Base-by-base conservation (phyloP, 2,888 invertebrate genomes). In the Galerucella pusilla region DNA sequence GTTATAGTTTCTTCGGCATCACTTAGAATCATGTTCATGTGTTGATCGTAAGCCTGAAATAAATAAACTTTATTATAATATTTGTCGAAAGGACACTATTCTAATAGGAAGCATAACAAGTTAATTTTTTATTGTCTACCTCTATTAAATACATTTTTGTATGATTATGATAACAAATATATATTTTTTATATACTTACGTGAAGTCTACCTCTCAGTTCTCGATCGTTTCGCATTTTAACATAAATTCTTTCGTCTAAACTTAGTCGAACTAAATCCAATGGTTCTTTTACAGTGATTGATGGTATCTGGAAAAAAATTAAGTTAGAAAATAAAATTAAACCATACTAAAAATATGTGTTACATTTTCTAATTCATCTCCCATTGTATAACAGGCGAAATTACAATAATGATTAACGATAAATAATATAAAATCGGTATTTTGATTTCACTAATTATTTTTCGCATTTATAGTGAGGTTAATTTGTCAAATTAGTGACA, bases 1-100 rank as follows among this genome's bases (percentile, higher is more conserved):
- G 98, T 99, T 16, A 99, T 97, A 0, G 96, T 97, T 89, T 98
- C 98, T 88, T 98, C 98, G 0, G 97, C 98, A 89, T 99, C 98
- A 49, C 98, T 97, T 59, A 99, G 90, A 1, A 99, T 97, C 97
- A 99, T 99, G 86, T 99, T 99, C 84, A 99, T 91, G 90, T 99
- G 99, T 87, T 99, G 99, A 89, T 99, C 99, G 88, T 98, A 99
- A 0, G 99, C 98, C 96, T 98, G 88, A 88, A 81, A 85, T 71
- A 66, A 57, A 67, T 42, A 54, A 42, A 65, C 28, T 60, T 20
- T 20, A 65, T 46, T 28, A 52, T 25, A 25, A 49, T 35, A 71
- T 46, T 12, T 25, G 35, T 35, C 6, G 35, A 35, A 35, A 42
- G 35, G 9, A 42, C 7, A 42, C 35, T 42, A 42, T 42, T 42